Conservation (phyloP, 2,113 vertebrate genomes). For the Patagioenas fasciata region DNA sequence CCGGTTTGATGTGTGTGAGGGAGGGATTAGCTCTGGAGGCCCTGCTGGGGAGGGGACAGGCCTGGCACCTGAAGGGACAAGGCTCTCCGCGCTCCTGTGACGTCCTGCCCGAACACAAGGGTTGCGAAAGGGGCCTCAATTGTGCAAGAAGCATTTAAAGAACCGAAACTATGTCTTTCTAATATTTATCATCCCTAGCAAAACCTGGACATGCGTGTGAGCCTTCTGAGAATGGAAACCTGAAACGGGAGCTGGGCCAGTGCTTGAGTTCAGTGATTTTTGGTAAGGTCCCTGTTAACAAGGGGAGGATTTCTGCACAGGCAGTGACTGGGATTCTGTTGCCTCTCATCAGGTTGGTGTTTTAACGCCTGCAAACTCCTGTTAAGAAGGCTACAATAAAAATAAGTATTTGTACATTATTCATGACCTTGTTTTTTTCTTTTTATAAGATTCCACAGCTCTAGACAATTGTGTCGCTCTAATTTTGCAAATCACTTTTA, state of each 20-base stretch:
- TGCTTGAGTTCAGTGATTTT: background rate
- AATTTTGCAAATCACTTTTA: background rate
- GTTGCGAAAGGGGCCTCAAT: background rate
- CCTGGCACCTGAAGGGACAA: background rate
- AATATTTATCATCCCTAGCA: background rate
- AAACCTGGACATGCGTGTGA: background rate
- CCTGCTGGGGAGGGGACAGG: background rate
- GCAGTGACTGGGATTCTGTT: accelerated
- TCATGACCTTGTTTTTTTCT: background rate
- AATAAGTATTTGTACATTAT: background rate
- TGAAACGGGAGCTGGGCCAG: background rate
- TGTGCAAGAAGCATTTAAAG: background rate
- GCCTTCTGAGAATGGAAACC: background rate
- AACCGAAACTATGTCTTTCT: background rate
- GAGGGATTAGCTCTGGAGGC: background rate
- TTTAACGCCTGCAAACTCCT: background rate
- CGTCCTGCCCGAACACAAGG: background rate
- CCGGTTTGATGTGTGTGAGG: background rate
- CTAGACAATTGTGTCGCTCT: background rate
- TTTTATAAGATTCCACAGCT: background rate
- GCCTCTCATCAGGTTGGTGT: background rate
- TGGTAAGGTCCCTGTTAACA: background rate
- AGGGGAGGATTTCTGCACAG: background rate
- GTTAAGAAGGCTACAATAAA: background rate
- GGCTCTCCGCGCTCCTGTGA: background rate